Percentiles rank a stretch among this genome's conserved stretches.
These are phyloP conservation scores for Heliconius hortense DNA, from an alignment of 2,888 invertebrate species.

Conservation along the genomic window DNA sequence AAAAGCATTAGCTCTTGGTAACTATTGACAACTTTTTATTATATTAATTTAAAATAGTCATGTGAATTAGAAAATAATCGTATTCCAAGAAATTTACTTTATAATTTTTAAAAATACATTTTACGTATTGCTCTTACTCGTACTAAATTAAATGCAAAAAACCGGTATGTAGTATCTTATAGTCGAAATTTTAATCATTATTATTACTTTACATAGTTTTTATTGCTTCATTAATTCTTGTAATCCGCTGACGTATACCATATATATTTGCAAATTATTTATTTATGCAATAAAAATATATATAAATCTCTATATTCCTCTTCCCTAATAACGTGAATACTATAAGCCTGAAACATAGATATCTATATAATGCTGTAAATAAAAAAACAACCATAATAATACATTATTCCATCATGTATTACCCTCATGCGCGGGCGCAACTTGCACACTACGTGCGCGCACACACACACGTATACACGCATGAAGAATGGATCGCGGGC, in stretches of 20 bases:
- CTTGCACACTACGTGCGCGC: conserved; percentile 44
- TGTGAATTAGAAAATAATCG: not conserved
- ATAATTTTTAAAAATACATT: not conserved
- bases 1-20: not conserved
- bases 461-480: conserved; percentile 43
- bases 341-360: not conserved
- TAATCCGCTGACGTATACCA: not conserved
- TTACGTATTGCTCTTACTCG: not conserved
- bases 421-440: conserved; percentile 46
- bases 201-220: conserved; percentile 11
- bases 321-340: not conserved
- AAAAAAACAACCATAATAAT: not conserved
- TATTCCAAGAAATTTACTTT: not conserved
- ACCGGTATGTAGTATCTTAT: conserved; percentile 9
- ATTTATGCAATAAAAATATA: not conserved
- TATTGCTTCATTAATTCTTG: conserved; percentile 13
- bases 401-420: not conserved
- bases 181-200: conserved; percentile 2
- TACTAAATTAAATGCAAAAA: conserved; percentile 8
- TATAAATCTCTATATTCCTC: not conserved
- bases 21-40: not conserved
- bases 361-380: not conserved
- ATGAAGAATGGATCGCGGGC: conserved; percentile 69
- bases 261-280: not conserved
- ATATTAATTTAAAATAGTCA: not conserved